phyloP scores from a whole-genome alignment of 1,140 invertebrate species.

The Chlorops oryzae region DNA sequence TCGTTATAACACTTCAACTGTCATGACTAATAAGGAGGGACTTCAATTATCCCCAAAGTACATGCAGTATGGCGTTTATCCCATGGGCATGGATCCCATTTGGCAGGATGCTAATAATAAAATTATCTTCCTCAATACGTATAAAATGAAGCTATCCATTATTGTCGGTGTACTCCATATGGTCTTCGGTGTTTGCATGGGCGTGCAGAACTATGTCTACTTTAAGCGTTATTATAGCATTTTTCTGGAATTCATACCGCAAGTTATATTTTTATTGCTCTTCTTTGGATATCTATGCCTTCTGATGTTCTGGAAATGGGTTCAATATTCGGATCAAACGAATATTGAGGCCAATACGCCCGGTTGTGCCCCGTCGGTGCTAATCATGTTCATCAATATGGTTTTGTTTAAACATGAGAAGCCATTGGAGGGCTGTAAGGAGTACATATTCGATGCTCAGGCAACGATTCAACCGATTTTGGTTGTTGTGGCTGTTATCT shows the following conservation, averaged over 20 bases:
- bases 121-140: slow-evolving; percentile 95
- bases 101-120: slow-evolving; percentile 91
- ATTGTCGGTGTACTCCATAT: slow-evolving; percentile 94
- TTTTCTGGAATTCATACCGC: slow-evolving; percentile 86
- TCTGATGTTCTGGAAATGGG: slow-evolving; percentile 90
- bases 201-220: slow-evolving; percentile 84
- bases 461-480: slow-evolving; percentile 64
- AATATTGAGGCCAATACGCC: slow-evolving; percentile 49
- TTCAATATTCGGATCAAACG: slow-evolving; percentile 59
- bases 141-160: slow-evolving; percentile 98
- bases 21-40: slow-evolving; percentile 49
- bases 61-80: slow-evolving; percentile 43
- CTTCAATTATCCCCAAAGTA: slow-evolving; percentile 61
- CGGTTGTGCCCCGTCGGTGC: slow-evolving; percentile 80
- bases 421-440: slow-evolving; percentile 52
- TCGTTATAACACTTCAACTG: slow-evolving; percentile 53
- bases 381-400: slow-evolving; percentile 90
- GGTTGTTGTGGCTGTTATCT: slow-evolving; percentile 67
- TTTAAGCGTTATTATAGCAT: slow-evolving; percentile 74
- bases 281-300: slow-evolving; percentile 92
- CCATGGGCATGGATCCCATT: slow-evolving; percentile 61
- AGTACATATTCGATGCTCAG: slow-evolving; percentile 69
- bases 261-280: slow-evolving; percentile 80
- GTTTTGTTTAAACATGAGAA: slow-evolving; percentile 64
- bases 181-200: slow-evolving; percentile 88